Percentiles rank a stretch among this genome's conserved stretches.
Evolutionary conservation across 2,113 vertebrate genomes (phyloP).

Genomic region (Mormyrus lacerda): DNA sequence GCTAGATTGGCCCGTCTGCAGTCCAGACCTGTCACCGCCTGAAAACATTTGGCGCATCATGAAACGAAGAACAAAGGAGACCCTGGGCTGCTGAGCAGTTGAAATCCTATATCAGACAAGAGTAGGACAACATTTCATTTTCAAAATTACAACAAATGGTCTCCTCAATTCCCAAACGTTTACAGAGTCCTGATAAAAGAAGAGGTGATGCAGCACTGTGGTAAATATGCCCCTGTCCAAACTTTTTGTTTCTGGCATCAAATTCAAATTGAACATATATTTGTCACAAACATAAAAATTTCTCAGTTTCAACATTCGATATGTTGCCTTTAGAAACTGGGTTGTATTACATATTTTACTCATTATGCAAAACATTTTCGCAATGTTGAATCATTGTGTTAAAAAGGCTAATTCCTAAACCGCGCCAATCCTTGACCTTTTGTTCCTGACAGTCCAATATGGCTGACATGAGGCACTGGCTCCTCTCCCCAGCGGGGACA

Average conservation of each 20-base stretch:
- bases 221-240: not conserved
- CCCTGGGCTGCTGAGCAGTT: no score
- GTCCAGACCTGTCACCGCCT: no score
- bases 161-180: no score
- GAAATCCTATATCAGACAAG: no score
- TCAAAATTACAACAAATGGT: not conserved
- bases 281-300: not conserved
- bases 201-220: not conserved
- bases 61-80: no score
- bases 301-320: not conserved
- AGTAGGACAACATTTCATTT: not conserved
- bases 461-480: conserved; percentile 32
- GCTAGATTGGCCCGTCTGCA: no score
- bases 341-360: not conserved
- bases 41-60: no score
- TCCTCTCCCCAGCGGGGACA: conserved; percentile 42
- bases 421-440: not conserved
- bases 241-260: not conserved
- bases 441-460: conserved; percentile 3
- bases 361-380: not conserved
- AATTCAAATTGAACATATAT: not conserved
- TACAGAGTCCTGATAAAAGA: not conserved
- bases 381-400: not conserved
- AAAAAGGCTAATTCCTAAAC: not conserved
- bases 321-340: not conserved